phyloP scores from a whole-genome alignment of 2,113 vertebrate genomes.

The Hystrix cristata region DNA sequence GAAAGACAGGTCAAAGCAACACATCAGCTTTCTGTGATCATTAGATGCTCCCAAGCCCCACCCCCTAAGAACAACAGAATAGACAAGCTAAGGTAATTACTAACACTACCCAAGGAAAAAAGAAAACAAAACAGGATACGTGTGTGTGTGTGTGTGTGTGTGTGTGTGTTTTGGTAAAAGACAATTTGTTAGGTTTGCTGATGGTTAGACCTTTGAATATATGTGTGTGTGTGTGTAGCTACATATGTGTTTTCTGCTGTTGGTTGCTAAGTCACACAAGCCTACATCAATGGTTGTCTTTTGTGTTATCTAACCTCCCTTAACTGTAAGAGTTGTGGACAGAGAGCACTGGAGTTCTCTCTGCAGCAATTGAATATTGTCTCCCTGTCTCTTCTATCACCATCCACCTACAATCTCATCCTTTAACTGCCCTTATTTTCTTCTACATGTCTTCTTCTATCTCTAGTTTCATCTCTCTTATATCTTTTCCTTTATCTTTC shows the following conservation, averaged over 20 bases:
- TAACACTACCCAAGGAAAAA: neutral
- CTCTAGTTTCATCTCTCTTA: neutral
- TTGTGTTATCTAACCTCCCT: neutral
- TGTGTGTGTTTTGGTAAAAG: neutral
- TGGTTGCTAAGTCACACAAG: neutral
- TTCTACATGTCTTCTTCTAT: neutral
- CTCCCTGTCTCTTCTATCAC: neutral
- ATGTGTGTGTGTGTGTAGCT: neutral
- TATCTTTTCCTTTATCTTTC: neutral
- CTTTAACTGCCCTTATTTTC: neutral
- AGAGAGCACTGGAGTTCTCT: too few relatives aligned
- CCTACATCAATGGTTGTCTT: neutral
- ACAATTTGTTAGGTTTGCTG: neutral
- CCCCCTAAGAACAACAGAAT: neutral
- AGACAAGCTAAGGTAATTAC: neutral
- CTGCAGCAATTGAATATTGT: neutral
- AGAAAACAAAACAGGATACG: neutral
- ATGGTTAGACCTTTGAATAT: neutral
- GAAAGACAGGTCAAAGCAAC: neutral
- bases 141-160: neutral
- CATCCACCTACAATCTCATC: neutral
- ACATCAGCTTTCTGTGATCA: neutral
- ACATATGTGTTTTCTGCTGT: neutral
- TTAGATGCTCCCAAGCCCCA: neutral
- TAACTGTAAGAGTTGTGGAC: too few relatives aligned